These are phyloP conservation scores for Tachysurus fulvidraco DNA, from an alignment of 2,113 vertebrate genomes.

Conservation along the genomic window DNA sequence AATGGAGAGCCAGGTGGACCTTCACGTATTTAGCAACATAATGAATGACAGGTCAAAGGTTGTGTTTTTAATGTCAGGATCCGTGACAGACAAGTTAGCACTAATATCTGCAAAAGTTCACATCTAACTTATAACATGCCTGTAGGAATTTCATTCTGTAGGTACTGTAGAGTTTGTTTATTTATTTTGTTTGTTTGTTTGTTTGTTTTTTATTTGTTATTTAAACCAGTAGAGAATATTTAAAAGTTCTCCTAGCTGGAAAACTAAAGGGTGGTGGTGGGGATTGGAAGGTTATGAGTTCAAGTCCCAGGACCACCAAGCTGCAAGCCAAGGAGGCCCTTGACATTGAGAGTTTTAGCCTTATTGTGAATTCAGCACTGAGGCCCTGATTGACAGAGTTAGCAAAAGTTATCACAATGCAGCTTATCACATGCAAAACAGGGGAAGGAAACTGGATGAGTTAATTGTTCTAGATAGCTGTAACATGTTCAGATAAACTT, in stretches of 20 bases:
- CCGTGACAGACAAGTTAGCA: slow-evolving; percentile 2
- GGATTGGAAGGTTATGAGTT: no score
- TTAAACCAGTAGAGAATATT: neutral
- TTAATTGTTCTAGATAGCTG: neutral
- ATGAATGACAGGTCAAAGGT: slow-evolving; percentile 44
- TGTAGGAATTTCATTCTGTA: neutral
- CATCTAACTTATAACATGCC: neutral
- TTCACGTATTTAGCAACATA: slow-evolving; percentile 31
- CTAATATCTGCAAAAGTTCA: slow-evolving; percentile 2
- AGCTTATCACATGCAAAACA: neutral
- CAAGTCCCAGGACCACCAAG: no score
- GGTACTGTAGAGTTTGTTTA: neutral
- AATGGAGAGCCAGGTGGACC: slow-evolving; percentile 39
- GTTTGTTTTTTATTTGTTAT: neutral
- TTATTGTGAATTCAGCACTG: neutral
- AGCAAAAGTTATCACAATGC: neutral
- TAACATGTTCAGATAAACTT: no score
- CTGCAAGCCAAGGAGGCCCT: no score
- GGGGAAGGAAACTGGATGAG: neutral
- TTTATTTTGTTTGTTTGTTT: no score
- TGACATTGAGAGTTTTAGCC: neutral
- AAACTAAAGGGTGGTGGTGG: neutral
- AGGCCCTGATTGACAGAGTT: no score
- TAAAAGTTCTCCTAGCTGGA: neutral
- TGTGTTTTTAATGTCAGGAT: slow-evolving; percentile 37